phyloP scores from a whole-genome alignment of 2,888 invertebrate species.

The Cybosia mesomella region DNA sequence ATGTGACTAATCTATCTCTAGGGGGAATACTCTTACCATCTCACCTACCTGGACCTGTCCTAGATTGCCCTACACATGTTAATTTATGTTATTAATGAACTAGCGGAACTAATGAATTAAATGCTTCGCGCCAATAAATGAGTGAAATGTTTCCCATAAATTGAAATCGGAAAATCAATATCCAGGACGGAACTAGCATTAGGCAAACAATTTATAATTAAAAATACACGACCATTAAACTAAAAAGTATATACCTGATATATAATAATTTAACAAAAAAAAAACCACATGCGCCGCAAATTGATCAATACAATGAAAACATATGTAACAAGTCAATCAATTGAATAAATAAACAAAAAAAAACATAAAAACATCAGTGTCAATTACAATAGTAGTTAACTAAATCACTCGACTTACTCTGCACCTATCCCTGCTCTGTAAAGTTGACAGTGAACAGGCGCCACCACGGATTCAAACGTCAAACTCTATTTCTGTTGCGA shows the following conservation, averaged over 20 bases:
- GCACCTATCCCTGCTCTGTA: slow-evolving; percentile 63
- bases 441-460: slow-evolving; percentile 87
- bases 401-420: slow-evolving; percentile 42
- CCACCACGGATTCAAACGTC: slow-evolving; percentile 85
- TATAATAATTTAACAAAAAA: neutral
- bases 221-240: neutral
- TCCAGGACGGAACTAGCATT: neutral
- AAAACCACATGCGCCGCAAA: neutral
- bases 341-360: neutral
- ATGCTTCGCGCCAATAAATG: neutral
- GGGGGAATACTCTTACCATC: no score
- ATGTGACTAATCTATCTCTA: no score
- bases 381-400: neutral
- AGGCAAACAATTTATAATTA: neutral
- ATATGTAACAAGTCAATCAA: neutral
- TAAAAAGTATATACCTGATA: neutral
- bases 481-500: slow-evolving; percentile 84
- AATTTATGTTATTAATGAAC: neutral
- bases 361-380: neutral
- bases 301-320: neutral
- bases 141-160: neutral
- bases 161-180: no score
- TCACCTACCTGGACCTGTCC: no score
- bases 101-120: neutral
- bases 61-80: neutral